A percentile compares a stretch with the other conserved stretches of the same genome.
phyloP scores from a whole-genome alignment of 2,113 vertebrate species.

The Zosterops borbonicus region DNA sequence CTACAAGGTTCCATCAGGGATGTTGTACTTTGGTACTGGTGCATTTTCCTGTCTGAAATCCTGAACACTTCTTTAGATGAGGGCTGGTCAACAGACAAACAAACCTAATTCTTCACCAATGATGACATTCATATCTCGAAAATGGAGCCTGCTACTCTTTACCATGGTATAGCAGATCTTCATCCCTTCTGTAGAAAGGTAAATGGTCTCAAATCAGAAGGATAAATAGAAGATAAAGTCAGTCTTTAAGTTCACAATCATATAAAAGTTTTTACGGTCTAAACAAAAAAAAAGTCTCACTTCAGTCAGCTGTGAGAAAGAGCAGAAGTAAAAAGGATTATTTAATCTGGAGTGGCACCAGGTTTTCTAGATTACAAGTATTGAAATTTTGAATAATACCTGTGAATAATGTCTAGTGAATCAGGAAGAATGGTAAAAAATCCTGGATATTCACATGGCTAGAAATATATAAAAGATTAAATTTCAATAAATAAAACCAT shows the following conservation, averaged over 20 bases:
- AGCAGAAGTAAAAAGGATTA: background rate
- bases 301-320: background rate
- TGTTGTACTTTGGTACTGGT: background rate
- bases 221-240: background rate
- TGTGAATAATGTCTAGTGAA: background rate
- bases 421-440: background rate
- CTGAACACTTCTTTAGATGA: background rate
- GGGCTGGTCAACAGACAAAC: background rate
- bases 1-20: background rate
- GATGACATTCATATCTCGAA: background rate
- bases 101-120: background rate
- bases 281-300: background rate
- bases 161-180: background rate
- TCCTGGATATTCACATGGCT: background rate
- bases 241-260: background rate
- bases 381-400: background rate
- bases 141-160: background rate
- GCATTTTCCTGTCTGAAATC: background rate
- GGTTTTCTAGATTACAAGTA: background rate
- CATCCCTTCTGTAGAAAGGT: background rate
- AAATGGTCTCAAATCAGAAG: background rate
- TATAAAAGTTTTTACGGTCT: background rate
- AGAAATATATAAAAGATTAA: background rate
- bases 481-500: slow-evolving; percentile 14
- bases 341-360: background rate